Percentiles rank a stretch among this genome's conserved stretches.
These are phyloP conservation scores for Ochotona princeps DNA, from an alignment of 2,113 vertebrate genomes.

Conservation along the genomic window DNA sequence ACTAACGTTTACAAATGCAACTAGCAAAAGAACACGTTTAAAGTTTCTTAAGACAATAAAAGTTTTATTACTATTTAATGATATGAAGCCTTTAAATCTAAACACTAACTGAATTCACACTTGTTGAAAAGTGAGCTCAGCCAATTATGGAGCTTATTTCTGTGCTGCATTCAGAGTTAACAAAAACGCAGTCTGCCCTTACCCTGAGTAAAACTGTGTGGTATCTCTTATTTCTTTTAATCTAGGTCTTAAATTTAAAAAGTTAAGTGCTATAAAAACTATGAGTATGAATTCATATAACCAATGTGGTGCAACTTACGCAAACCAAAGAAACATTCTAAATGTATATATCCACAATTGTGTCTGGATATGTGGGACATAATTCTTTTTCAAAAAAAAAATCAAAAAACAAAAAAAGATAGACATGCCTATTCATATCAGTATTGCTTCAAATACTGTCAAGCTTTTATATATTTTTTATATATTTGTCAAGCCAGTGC, in stretches of 20 bases:
- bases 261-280: conserved; percentile 3
- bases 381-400: too few relatives aligned
- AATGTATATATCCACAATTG: background rate
- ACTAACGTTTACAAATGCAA: conserved; percentile 70
- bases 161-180: conserved; percentile 71
- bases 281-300: background rate
- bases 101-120: conserved; percentile 66
- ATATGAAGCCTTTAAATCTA: conserved; percentile 67
- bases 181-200: conserved; percentile 63
- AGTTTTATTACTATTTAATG: conserved; percentile 62
- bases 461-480: too few relatives aligned
- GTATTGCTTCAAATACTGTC: too few relatives aligned
- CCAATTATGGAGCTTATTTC: conserved; percentile 26
- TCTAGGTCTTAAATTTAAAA: conserved; percentile 28
- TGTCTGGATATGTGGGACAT: too few relatives aligned
- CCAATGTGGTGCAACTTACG: background rate
- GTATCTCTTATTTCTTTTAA: conserved; percentile 65
- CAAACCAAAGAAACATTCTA: conserved; percentile 31
- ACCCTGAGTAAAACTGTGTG: conserved; percentile 61
- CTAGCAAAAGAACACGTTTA: conserved; percentile 68
- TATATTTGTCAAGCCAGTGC: too few relatives aligned
- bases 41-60: conserved; percentile 72
- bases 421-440: too few relatives aligned
- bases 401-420: too few relatives aligned
- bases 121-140: conserved; percentile 74